Base-by-base conservation (phyloP, 2,113 vertebrate species). In the Phyllostomus hastatus region DNA sequence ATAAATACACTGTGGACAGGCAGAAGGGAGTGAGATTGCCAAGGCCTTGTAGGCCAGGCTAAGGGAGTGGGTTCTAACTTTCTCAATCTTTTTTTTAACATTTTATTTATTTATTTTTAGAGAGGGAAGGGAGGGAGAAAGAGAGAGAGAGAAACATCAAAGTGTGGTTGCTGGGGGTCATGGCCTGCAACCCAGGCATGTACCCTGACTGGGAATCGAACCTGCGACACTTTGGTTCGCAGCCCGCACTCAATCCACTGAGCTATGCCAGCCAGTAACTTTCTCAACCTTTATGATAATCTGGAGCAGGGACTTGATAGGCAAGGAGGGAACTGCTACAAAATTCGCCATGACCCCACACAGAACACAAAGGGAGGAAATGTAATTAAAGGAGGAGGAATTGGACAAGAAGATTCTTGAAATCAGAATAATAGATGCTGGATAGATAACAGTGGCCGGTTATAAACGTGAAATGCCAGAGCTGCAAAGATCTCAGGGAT, bases 211-310 rank as follows among this genome's bases (percentile, higher is more conserved):
- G 38, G 38, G 38, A 41, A 41, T 41, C 38, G 38, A 41, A 41
- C 4, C 38, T 41, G 38, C 38, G 38, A 41, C 38, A 41, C 38
- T 41, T 41, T 41, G 38, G 38, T 41, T 41, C 4, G 38, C 38
- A 41, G 38, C 38, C 38, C 38, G 4, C 38, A 4, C 38, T 41
- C 38, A 41, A 41, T 41, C 38, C 38, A 41, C 38, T 41, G 38
- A 41, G 38, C 38, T 41, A 41, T 4, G 38, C 38, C 38, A 41
- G 38, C 38, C 38, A 41, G 38, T 91, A 82, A 85, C 73, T 73
- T 87, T 91, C 24, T 91, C 43, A 31, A 31, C 52, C 43, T 76
- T 94, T 90, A 50, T 85, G 26, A 66, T 94, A 24, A 94, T 88
- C n/a, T 91, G 72, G 66, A 92, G 9, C 66, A 92, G 69, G n/a